phyloP scores from a whole-genome alignment of 2,888 invertebrate genomes.

The Ophioninae sp. region DNA sequence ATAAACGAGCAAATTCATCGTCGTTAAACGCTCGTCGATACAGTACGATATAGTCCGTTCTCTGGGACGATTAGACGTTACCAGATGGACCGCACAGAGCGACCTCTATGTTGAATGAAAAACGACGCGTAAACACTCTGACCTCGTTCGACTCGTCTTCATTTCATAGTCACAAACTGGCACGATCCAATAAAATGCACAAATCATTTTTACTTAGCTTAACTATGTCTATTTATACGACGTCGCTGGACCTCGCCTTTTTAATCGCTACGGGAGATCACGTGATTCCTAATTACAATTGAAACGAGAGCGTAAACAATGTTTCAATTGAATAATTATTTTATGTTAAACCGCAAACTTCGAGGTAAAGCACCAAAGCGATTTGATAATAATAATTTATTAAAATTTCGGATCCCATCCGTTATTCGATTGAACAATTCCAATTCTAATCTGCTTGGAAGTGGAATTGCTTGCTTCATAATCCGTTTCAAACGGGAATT shows the following conservation, averaged over 20 bases:
- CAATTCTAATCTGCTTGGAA: too few relatives aligned
- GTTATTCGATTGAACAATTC: too few relatives aligned
- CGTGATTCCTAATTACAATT: constrained; percentile 17
- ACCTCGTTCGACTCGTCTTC: constrained; percentile 55
- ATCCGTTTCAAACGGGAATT: too few relatives aligned
- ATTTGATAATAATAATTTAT: too few relatives aligned
- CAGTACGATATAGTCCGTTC: neutral
- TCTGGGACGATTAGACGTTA: neutral
- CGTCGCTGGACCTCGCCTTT: constrained; percentile 7
- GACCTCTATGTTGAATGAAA: constrained; percentile 44
- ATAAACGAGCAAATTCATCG: constrained; percentile 31
- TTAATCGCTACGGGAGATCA: constrained; percentile 14
- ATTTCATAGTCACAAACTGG: constrained; percentile 37
- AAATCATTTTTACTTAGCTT: constrained; percentile 22
- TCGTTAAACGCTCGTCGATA: constrained; percentile 22
- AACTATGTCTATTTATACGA: constrained; percentile 21
- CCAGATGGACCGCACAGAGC: constrained; percentile 48
- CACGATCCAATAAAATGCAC: constrained; percentile 48
- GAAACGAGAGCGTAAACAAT: neutral
- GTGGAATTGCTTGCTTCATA: too few relatives aligned
- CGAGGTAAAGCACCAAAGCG: too few relatives aligned
- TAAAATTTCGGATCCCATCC: too few relatives aligned
- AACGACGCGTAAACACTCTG: constrained; percentile 48
- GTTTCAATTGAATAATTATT: neutral
- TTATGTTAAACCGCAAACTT: neutral